These are phyloP conservation scores for Enteromius mattozi DNA, from an alignment of 2,797 vertebrate genomes.

Conservation along the genomic window DNA sequence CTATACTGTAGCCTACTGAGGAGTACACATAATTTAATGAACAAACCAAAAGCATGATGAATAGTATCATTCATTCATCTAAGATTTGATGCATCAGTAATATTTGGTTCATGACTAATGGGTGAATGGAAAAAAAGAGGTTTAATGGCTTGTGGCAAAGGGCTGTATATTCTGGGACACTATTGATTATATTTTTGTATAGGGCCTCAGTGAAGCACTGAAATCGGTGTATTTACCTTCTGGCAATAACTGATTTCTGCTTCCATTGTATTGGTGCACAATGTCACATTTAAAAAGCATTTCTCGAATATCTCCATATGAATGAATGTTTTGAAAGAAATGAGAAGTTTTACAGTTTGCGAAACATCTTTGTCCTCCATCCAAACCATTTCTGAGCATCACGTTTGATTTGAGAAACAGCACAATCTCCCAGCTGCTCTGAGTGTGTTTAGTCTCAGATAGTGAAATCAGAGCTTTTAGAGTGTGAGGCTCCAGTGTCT, in stretches of 20 bases:
- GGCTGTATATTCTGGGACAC: slow-evolving; percentile 8
- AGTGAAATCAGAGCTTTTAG: slow-evolving; percentile 56
- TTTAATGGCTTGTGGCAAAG: slow-evolving; percentile 3
- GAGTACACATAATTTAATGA: neutral
- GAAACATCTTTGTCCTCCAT: neutral
- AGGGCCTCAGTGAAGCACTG: neutral
- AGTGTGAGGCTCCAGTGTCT: slow-evolving; percentile 40
- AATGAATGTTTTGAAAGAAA: neutral
- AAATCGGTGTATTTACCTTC: slow-evolving; percentile 12
- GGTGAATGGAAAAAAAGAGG: neutral
- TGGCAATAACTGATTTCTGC: slow-evolving; percentile 12
- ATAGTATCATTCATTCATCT: neutral
- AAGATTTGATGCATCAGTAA: slow-evolving; percentile 17
- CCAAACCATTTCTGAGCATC: neutral
- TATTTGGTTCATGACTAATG: slow-evolving; percentile 19
- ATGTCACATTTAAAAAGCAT: neutral
- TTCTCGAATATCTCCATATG: neutral
- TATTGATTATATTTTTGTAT: slow-evolving; percentile 40
- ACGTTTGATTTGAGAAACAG: neutral
- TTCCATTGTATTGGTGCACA: neutral
- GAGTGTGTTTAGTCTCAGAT: slow-evolving; percentile 39
- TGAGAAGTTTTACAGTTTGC: neutral
- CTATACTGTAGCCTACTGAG: neutral
- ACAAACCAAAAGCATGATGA: neutral
- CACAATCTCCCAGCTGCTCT: slow-evolving; percentile 6